Evolutionary conservation across 2,797 vertebrate species (phyloP).

Genomic region (Eurystomus glaucurus): DNA sequence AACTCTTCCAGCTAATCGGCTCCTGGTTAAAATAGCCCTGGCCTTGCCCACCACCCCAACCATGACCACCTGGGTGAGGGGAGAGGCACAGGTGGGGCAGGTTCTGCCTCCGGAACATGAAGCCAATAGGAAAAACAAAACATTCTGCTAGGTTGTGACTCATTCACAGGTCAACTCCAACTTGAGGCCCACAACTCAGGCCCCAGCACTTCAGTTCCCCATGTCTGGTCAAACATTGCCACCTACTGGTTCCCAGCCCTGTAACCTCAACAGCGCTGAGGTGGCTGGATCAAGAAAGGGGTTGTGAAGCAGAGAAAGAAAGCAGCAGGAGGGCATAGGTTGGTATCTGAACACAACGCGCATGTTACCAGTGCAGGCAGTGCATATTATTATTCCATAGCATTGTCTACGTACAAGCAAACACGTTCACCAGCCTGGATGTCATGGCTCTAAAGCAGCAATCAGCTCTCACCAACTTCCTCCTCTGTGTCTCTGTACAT

Average conservation of each 20-base stretch:
- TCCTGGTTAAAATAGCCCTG: too few species aligned
- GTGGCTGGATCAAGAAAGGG: background rate
- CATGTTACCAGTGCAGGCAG: background rate
- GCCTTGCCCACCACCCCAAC: too few species aligned
- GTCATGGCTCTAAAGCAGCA: background rate
- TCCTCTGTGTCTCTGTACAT: fast-evolving
- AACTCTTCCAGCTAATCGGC: too few species aligned
- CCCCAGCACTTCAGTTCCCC: background rate
- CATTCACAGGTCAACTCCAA: too few species aligned
- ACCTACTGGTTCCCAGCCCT: constrained; percentile 33
- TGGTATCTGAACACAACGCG: background rate
- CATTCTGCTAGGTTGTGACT: too few species aligned
- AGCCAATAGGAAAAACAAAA: too few species aligned
- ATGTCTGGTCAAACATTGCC: constrained; percentile 64
- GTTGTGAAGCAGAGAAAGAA: background rate
- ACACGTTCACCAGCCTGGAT: background rate
- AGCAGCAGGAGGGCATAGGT: background rate
- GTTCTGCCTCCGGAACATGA: too few species aligned
- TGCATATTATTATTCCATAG: too few species aligned
- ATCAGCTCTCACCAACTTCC: background rate
- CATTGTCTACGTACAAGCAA: fast-evolving
- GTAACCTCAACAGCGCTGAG: background rate
- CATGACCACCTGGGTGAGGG: too few species aligned
- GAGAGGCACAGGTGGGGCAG: too few species aligned
- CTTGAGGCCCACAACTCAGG: too few species aligned